A percentile compares a stretch with the other conserved stretches of the same genome.
These are phyloP conservation scores for Sturnira hondurensis DNA, from an alignment of 2,113 vertebrate genomes.

Conservation along the genomic window DNA sequence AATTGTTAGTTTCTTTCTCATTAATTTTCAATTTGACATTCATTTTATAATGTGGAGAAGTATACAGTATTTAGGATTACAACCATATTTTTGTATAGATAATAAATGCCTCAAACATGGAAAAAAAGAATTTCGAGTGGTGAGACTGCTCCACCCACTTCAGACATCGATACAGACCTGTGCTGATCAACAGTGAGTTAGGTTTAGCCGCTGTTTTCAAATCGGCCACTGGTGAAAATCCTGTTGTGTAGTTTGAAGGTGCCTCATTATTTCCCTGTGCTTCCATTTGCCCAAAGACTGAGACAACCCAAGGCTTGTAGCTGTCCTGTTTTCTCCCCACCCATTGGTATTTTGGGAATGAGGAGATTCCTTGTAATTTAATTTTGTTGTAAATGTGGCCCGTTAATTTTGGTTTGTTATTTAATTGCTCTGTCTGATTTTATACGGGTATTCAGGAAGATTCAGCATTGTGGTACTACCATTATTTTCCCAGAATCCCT, in stretches of 20 bases:
- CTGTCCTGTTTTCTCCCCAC: neutral
- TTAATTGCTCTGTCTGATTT: neutral
- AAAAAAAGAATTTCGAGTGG: neutral
- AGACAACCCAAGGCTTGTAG: neutral
- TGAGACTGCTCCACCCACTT: neutral
- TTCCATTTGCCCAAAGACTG: neutral
- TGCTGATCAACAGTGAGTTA: neutral
- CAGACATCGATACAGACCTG: neutral
- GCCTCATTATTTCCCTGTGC: neutral
- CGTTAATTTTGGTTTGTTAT: neutral
- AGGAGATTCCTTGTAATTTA: neutral
- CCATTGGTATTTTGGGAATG: neutral
- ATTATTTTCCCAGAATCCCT: neutral
- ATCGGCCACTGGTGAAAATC: neutral
- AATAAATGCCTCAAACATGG: neutral
- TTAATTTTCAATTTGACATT: neutral
- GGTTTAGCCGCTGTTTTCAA: neutral
- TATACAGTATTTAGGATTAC: neutral
- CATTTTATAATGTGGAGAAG: neutral
- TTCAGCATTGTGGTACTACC: neutral
- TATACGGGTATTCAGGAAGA: neutral
- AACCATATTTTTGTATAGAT: neutral
- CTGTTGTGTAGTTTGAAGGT: neutral
- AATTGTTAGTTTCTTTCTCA: too few relatives aligned
- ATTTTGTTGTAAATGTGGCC: neutral